Percentiles rank a stretch among this genome's conserved stretches.
These are phyloP conservation scores for Suricata suricatta DNA, from an alignment of 2,113 vertebrate genomes.

Conservation along the genomic window DNA sequence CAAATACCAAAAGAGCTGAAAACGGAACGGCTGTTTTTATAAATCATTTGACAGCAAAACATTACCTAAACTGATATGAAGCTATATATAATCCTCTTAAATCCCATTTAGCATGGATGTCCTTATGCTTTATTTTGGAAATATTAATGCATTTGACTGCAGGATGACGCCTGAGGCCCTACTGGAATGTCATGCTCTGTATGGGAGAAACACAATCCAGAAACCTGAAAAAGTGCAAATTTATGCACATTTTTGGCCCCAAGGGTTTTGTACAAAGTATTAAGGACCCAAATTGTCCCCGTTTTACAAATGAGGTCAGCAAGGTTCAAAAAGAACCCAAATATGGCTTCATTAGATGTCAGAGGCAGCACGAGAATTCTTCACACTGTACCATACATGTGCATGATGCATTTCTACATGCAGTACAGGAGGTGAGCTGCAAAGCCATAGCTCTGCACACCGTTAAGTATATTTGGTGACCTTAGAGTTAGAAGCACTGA, in stretches of 20 bases:
- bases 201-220: neutral
- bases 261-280: neutral
- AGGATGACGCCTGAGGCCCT: neutral
- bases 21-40: neutral
- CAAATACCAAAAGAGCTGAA: neutral
- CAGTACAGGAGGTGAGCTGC: neutral
- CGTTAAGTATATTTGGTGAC: neutral
- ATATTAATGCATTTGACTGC: neutral
- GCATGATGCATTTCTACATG: no score
- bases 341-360: neutral
- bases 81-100: neutral
- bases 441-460: neutral
- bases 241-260: neutral
- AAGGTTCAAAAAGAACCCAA: neutral
- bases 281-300: neutral
- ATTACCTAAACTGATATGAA: neutral
- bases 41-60: constrained; percentile 3
- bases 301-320: neutral
- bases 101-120: neutral
- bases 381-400: no score
- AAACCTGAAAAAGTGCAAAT: neutral
- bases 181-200: neutral
- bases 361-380: neutral
- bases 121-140: neutral
- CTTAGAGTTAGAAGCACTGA: neutral